Evolutionary conservation across 2,797 vertebrate genomes (phyloP).

Genomic region (Delichon dasypus): DNA sequence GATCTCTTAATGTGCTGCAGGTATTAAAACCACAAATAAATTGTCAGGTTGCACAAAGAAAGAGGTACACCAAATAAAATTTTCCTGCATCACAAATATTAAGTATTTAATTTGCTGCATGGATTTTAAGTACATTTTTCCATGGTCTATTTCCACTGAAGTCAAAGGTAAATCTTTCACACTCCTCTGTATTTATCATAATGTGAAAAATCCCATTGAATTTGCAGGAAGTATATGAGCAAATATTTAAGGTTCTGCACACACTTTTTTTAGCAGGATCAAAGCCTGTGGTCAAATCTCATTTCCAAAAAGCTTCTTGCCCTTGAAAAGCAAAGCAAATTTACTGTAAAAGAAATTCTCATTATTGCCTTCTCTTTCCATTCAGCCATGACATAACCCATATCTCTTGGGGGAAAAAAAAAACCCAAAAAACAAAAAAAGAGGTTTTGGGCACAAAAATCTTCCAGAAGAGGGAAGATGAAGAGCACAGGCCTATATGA

Average conservation of each 20-base stretch:
- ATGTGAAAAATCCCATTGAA: not conserved
- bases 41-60: not conserved
- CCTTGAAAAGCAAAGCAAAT: not conserved
- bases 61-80: not conserved
- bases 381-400: not conserved
- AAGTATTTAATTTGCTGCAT: not conserved
- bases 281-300: not conserved
- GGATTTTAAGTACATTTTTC: not conserved
- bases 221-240: not conserved
- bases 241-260: not conserved
- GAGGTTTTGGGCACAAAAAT: not conserved
- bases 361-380: not conserved
- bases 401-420: not conserved
- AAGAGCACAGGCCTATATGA: not conserved
- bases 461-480: not conserved
- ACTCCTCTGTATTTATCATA: not conserved
- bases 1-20: not conserved
- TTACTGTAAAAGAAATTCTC: not conserved
- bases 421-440: not conserved
- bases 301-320: not conserved
- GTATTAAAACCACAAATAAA: not conserved
- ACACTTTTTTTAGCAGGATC: not conserved
- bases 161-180: not conserved
- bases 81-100: not conserved
- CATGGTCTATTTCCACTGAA: not conserved